Base-by-base conservation (phyloP, 1,140 invertebrate species). In the Aphidius gifuensis region DNA sequence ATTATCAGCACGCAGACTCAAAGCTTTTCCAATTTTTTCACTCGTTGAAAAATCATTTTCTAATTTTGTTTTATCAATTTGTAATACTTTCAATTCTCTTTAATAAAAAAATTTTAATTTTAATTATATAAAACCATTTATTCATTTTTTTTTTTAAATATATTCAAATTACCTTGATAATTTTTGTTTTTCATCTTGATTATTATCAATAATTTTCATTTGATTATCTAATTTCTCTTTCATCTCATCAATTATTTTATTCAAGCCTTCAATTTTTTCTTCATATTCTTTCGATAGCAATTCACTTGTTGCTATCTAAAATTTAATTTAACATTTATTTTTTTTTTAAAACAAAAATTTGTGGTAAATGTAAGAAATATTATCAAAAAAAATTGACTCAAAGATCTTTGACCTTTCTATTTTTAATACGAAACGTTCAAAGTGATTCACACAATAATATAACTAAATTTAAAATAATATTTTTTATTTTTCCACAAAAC, bases 171-270 rank as follows among this genome's bases (percentile, higher is more conserved):
- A 74, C 61, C 66, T 66, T 69, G 6, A 70, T 65, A 32, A 77
- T 59, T 66, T 77, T 70, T 48, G 76, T 62, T 49, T 77, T 65
- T 78, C 73, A 42, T 77, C 67, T 43, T 77, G 68, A 5, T 74
- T 50, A 2, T 70, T 71, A 32, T 71, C 66, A 6, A 77, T 66
- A 40, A 78, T 60, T 11, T 64, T 61, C 4, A 70, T 68, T 49
- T 80, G 77, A 1, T 65, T 63, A n/a, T 60, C 66, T 5, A 82
- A 51, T 48, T 71, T 68, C 6, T 66, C 61, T 51, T 77, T 67
- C 44, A 79, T 64, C 9, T 78, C 71, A 59, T 75, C 72, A 0
- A 74, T 51, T 0, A 49, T 32, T 6, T 58, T 62, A 56, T 74
- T 74, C 0, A 72, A 68, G 38, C 66, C 70, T 0, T 74, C 65